A percentile compares a stretch with the other conserved stretches of the same genome.
Conservation (phyloP, 2,113 vertebrate genomes). For the Galeopterus variegatus region DNA sequence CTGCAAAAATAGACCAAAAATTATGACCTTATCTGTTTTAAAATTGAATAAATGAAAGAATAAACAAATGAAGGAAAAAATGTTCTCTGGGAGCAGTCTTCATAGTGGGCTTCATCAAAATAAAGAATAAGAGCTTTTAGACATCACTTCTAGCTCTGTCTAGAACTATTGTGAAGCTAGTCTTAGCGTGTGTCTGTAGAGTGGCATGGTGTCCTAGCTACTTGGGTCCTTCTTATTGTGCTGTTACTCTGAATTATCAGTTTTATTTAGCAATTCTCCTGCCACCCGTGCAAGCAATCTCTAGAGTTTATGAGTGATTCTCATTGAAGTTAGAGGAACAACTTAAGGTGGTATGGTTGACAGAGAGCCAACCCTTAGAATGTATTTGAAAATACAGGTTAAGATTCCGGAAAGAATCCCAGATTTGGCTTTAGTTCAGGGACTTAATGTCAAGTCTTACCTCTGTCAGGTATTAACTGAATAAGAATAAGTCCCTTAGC, state of each 20-base stretch:
- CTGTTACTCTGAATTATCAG: background rate
- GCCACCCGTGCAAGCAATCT: background rate
- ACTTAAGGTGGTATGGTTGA: too few relatives aligned
- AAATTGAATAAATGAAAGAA: conserved; percentile 61
- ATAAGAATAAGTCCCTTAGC: background rate
- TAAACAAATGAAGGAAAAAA: conserved; percentile 51
- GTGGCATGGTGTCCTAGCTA: background rate
- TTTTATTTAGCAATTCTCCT: background rate
- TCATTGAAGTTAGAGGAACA: background rate
- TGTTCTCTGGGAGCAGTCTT: background rate
- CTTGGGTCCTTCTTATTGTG: background rate
- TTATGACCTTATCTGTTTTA: conserved; percentile 59
- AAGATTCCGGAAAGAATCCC: conserved; percentile 21
- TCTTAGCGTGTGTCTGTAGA: background rate
- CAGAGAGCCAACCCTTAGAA: background rate
- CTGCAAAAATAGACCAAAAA: background rate
- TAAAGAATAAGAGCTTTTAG: conserved; percentile 3
- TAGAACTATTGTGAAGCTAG: background rate
- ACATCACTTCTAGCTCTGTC: background rate
- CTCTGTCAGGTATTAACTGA: background rate
- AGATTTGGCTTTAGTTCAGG: background rate
- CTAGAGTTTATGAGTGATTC: background rate
- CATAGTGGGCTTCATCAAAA: background rate
- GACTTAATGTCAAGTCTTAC: conserved; percentile 27
- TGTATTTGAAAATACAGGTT: conserved; percentile 1